phyloP scores from a whole-genome alignment of 2,888 invertebrate species.

The Entomobrya proxima region DNA sequence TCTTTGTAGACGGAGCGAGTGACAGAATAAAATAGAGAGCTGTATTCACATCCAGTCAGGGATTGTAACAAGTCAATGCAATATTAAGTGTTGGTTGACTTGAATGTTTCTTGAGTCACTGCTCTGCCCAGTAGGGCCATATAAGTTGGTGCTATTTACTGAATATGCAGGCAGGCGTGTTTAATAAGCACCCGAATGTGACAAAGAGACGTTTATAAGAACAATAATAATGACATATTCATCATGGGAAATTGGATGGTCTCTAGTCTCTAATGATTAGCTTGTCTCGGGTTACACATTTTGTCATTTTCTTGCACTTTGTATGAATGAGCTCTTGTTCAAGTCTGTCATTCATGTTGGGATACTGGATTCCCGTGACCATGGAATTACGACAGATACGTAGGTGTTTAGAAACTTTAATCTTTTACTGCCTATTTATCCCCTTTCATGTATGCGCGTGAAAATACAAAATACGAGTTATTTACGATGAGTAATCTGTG shows the following conservation, averaged over 20 bases:
- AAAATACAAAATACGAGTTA: neutral
- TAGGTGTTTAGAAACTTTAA: neutral
- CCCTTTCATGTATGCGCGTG: neutral
- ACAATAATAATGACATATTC: constrained; percentile 62
- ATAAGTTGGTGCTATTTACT: too few relatives aligned
- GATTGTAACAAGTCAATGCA: constrained; percentile 38
- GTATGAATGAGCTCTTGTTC: constrained; percentile 60
- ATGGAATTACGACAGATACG: constrained; percentile 11
- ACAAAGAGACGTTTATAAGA: constrained; percentile 54
- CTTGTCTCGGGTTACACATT: constrained; percentile 69
- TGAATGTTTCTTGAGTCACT: too few relatives aligned
- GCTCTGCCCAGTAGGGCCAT: neutral
- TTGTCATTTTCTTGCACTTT: constrained; percentile 65
- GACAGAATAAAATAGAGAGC: constrained; percentile 57
- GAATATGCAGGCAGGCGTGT: neutral
- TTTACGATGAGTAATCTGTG: neutral
- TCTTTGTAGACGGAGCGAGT: constrained; percentile 9
- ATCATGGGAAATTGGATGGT: constrained; percentile 68
- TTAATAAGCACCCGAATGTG: constrained; percentile 35
- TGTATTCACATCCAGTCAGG: constrained; percentile 48
- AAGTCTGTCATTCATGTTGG: constrained; percentile 54
- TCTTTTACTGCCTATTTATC: neutral
- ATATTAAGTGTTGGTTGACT: constrained; percentile 43
- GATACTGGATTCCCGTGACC: too few relatives aligned
- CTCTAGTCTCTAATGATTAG: constrained; percentile 66